Evolutionary conservation across 2,113 vertebrate genomes (phyloP).

Genomic region (Saguinus midas): DNA sequence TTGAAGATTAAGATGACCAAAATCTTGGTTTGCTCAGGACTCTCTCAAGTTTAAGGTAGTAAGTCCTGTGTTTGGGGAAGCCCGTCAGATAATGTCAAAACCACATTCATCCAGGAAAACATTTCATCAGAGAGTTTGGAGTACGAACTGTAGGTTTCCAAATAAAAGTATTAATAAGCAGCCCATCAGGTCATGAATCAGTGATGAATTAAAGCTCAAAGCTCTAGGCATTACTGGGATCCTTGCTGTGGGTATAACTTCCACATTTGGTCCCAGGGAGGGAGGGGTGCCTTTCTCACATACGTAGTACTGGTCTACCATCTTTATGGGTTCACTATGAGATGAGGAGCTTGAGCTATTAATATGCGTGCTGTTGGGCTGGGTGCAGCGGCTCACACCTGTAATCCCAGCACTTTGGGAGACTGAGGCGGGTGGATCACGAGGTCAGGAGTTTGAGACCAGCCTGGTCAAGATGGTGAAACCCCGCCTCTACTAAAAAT

Average conservation of each 20-base stretch:
- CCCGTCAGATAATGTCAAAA: neutral
- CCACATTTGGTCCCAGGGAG: neutral
- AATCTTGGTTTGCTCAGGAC: neutral
- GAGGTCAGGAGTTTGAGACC: too few species aligned
- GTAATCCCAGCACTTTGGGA: too few species aligned
- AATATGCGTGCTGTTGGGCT: neutral
- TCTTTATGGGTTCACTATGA: neutral
- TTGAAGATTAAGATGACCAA: neutral
- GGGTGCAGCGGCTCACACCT: too few species aligned
- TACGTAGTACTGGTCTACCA: neutral
- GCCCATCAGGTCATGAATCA: neutral
- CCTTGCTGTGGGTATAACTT: neutral
- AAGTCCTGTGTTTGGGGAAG: neutral
- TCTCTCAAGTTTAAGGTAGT: neutral
- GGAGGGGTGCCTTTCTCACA: rapidly evolving
- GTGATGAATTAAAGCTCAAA: neutral
- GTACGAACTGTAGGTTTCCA: neutral
- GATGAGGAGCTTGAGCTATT: neutral
- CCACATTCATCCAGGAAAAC: neutral
- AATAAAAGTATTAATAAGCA: neutral
- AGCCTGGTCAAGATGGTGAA: too few species aligned
- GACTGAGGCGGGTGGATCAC: too few species aligned
- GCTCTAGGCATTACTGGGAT: neutral
- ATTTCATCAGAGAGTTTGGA: neutral
- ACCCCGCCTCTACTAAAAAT: too few species aligned